These are phyloP conservation scores for Pristionchus fissidentatus DNA, from an alignment of 2,888 invertebrate species.

Conservation along the genomic window DNA sequence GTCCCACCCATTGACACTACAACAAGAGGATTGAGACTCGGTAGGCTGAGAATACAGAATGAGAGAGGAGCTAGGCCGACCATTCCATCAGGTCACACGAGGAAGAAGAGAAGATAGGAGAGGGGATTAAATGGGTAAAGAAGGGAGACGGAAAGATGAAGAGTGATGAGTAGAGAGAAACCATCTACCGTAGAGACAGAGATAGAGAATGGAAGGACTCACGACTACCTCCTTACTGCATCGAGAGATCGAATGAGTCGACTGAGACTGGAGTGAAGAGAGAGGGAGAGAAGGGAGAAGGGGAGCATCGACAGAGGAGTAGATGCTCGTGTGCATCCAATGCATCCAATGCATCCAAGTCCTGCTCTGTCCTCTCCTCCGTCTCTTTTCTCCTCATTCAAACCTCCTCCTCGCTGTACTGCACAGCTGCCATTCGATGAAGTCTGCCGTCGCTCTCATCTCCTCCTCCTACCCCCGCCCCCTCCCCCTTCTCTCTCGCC, in stretches of 20 bases:
- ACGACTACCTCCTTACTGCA: constrained; percentile 4
- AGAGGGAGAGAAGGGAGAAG: background rate
- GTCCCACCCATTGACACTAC: background rate
- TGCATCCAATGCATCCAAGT: background rate
- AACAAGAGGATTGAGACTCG: background rate
- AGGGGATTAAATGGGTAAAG: constrained; percentile 22
- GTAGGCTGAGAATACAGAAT: constrained; percentile 3
- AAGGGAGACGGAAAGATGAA: background rate
- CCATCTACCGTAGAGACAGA: background rate
- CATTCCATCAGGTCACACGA: background rate
- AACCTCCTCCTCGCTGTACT: constrained; percentile 17
- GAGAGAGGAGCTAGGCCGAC: too few species aligned
- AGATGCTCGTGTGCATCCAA: background rate
- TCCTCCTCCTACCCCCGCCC: background rate
- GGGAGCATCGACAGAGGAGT: background rate
- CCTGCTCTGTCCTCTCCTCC: background rate
- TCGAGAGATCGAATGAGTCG: background rate
- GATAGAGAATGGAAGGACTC: background rate
- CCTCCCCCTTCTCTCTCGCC: background rate
- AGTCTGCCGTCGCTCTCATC: background rate
- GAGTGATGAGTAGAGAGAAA: background rate
- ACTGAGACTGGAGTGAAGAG: background rate
- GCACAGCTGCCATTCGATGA: constrained; percentile 30
- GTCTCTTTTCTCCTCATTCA: background rate
- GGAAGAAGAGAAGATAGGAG: background rate